Evolutionary conservation across 2,888 invertebrate species (phyloP), one percentile per base, ranked within the genome.

Genomic region (Morpho helenor): DNA sequence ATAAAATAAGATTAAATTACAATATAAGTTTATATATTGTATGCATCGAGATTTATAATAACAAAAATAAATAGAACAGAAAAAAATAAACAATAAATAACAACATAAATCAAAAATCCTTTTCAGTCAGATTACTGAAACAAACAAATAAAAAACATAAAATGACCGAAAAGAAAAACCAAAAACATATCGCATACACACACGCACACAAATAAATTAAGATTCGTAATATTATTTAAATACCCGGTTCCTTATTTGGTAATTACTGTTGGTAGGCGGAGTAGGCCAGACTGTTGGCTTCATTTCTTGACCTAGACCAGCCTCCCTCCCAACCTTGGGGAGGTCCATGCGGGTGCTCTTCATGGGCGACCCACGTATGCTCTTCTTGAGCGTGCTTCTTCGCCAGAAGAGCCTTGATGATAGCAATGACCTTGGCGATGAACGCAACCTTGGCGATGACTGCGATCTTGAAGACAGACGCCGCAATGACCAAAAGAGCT

Each of bases 371-470:
- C 75, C 66, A 79, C 73, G 64, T 73, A 10, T 78, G 72, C 44
- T 86, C 82, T 52, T 85, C 80, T 2, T 79, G 77, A 22, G 63
- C 54, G 9, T 83, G 74, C 63, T 89, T 88, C 73, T 88, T 88
- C n/a, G 82, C 77, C n/a, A 88, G 66, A 2, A 89, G 75, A 8
- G 75, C 77, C 68, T 89, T 89, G 69, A 89, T 72, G 61, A 87
- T 70, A 2, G 79, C 74, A 41, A 88, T 77, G 8, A 84, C 64
- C 64, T 89, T 89, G 66, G 84, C 80, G 46, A 90, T 77, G 66
- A 96, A 92, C 0, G 96, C 96, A 52, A 96, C 90, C 87, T 96
- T 96, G 68, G 95, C 94, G 46, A 96, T 88, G 53, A 96, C 74
- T 22, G 96, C 91, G 56, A 96, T 93, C 80, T 96, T 96, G 76